These are phyloP conservation scores for Phoenicopterus ruber DNA, from an alignment of 2,113 vertebrate genomes.

Conservation along the genomic window DNA sequence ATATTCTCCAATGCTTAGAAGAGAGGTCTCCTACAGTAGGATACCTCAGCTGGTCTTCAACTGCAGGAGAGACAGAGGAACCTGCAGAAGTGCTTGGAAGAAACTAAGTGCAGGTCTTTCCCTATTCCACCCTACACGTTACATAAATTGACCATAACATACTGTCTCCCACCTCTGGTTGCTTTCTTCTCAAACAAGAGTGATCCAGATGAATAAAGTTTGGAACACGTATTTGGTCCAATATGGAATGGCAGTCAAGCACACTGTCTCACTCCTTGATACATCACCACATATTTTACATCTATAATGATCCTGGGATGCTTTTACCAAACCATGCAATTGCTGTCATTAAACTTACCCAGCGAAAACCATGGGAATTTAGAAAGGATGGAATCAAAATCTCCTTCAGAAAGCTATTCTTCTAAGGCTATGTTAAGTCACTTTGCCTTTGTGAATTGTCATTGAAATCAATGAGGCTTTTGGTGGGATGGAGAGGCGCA, in stretches of 20 bases:
- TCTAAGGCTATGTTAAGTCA: background rate
- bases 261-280: background rate
- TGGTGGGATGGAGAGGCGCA: background rate
- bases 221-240: background rate
- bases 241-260: background rate
- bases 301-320: background rate
- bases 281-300: background rate
- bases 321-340: background rate
- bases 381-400: background rate
- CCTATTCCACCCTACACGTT: background rate
- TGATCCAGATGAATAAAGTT: background rate
- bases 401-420: background rate
- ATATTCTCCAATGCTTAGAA: background rate
- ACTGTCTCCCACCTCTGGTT: background rate
- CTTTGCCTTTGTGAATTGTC: background rate
- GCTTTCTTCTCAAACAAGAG: background rate
- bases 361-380: background rate
- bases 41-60: constrained; percentile 25
- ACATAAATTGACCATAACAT: background rate
- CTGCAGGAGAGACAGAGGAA: constrained; percentile 32
- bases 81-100: background rate
- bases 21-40: background rate
- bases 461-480: background rate
- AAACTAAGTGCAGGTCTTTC: background rate
- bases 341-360: background rate